These are phyloP conservation scores for Myiagra hebetior DNA, from an alignment of 2,113 vertebrate genomes.

Conservation along the genomic window DNA sequence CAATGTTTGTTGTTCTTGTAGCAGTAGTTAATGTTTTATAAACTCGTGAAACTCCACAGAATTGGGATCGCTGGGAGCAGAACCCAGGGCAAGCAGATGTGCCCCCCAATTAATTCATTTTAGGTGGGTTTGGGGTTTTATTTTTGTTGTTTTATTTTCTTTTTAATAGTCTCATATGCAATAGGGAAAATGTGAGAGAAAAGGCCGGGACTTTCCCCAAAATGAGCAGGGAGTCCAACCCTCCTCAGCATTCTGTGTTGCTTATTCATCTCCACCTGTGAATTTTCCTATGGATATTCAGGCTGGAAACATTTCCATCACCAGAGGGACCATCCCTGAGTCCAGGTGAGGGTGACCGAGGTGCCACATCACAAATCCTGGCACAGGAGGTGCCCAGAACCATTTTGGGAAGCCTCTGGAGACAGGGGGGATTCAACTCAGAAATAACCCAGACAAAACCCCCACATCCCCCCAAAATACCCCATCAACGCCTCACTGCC, in stretches of 20 bases:
- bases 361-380: not conserved
- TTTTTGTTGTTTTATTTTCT: not conserved
- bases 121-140: accelerated
- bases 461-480: accelerated
- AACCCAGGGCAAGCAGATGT: not conserved
- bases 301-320: not conserved
- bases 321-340: not conserved
- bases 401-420: accelerated
- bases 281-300: accelerated
- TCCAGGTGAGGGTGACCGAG: not conserved
- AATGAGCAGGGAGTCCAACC: not conserved
- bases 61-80: not conserved
- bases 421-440: accelerated
- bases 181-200: not conserved
- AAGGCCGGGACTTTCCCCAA: not conserved
- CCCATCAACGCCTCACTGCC: not conserved
- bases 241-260: accelerated
- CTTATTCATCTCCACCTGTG: accelerated
- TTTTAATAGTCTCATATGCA: not conserved
- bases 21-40: slow-evolving; percentile 2
- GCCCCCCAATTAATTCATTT: not conserved
- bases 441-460: accelerated
- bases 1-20: slow-evolving; percentile 17
- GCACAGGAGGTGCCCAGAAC: not conserved
- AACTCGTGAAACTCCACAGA: not conserved